These are phyloP conservation scores for Drosophila meridiana DNA, from an alignment of 2,888 invertebrate genomes.

Conservation along the genomic window DNA sequence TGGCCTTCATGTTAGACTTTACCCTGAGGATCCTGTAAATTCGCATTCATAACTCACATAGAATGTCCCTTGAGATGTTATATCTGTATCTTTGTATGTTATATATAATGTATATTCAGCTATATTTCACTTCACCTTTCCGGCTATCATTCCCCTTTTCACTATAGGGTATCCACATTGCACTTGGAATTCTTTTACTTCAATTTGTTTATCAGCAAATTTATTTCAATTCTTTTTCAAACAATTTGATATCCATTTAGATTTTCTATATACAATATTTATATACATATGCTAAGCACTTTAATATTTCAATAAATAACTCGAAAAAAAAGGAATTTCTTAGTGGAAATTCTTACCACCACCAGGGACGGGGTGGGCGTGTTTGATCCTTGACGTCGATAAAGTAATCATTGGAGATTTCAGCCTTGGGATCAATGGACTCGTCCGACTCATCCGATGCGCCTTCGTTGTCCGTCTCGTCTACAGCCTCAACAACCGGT, in stretches of 20 bases:
- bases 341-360: constrained; percentile 27
- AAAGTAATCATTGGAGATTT: constrained; percentile 31
- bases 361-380: constrained; percentile 39
- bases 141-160: not conserved
- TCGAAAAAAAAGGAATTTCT: constrained; percentile 1
- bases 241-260: not conserved
- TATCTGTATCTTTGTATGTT: not conserved
- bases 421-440: not conserved
- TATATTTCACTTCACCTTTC: too few species aligned
- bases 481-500: not conserved
- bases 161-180: not conserved
- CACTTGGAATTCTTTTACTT: not conserved
- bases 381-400: constrained; percentile 45
- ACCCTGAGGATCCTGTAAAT: not conserved
- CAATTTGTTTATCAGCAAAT: not conserved
- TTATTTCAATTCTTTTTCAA: not conserved
- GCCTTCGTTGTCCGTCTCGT: not conserved
- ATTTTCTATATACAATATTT: not conserved
- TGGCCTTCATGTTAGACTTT: not conserved
- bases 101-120: not conserved
- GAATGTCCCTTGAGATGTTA: too few species aligned
- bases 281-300: constrained; percentile 9
- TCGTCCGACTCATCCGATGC: constrained; percentile 13
- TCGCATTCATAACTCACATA: not conserved
- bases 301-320: constrained; percentile 36